Conservation (phyloP, 2,113 vertebrate genomes). For the Micronycteris hirsuta region DNA sequence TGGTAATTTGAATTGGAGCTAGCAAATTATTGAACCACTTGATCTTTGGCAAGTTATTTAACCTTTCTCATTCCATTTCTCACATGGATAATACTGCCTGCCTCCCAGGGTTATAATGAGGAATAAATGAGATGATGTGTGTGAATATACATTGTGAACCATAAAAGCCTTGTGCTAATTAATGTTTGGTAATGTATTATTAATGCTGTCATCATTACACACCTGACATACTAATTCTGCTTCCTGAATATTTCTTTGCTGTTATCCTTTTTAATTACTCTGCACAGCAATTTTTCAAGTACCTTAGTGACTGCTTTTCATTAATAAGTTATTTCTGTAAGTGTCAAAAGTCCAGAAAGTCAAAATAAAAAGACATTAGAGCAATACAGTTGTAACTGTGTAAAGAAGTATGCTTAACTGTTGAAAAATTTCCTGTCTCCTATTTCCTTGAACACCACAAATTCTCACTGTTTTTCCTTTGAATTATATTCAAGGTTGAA, state of each 20-base stretch:
- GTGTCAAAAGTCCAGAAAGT: not conserved
- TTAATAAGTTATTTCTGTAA: constrained; percentile 14
- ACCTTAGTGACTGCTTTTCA: constrained; percentile 16
- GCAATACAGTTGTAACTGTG: not conserved
- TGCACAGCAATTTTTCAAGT: constrained; percentile 9
- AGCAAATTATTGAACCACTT: not conserved
- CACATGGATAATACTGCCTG: not conserved
- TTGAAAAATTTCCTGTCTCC: not conserved
- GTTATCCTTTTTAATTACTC: not conserved
- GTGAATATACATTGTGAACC: not conserved
- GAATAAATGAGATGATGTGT: not conserved
- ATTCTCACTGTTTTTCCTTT: not conserved
- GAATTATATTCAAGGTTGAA: constrained; percentile 23
- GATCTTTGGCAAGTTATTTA: constrained; percentile 5
- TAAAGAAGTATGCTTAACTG: not conserved
- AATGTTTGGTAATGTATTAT: not conserved
- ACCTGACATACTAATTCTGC: not conserved
- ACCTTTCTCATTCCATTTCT: not conserved
- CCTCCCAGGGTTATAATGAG: not conserved
- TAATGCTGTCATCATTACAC: constrained; percentile 1
- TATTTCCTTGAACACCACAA: not conserved
- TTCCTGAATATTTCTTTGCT: constrained; percentile 11
- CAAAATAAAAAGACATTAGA: constrained; percentile 1
- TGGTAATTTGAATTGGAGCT: not conserved
- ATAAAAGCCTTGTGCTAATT: not conserved